A percentile compares a stretch with the other conserved stretches of the same genome.
These are phyloP conservation scores for Drosophila sordidapex DNA, from an alignment of 2,888 invertebrate genomes.

Conservation along the genomic window DNA sequence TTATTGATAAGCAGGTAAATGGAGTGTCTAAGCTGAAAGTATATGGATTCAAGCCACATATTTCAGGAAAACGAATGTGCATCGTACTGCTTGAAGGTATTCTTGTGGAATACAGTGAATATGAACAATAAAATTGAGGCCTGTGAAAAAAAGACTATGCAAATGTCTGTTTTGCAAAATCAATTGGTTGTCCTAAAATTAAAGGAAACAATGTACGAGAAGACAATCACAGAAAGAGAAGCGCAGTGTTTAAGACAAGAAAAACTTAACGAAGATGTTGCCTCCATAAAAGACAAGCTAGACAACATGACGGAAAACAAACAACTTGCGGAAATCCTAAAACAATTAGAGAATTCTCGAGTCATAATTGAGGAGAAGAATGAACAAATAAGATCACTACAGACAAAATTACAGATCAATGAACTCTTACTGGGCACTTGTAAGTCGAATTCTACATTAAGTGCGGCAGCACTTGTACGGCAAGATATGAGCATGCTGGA, in stretches of 20 bases:
- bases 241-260: conserved; percentile 12
- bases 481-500: conserved; percentile 18
- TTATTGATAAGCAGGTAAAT: conserved; percentile 5
- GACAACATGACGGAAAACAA: conserved; percentile 19
- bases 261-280: conserved; percentile 23
- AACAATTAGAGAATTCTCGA: conserved; percentile 31
- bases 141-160: conserved; percentile 30
- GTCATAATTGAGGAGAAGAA: conserved; percentile 29
- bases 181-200: conserved; percentile 34
- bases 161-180: conserved; percentile 40
- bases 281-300: conserved; percentile 17
- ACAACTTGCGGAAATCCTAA: conserved; percentile 7
- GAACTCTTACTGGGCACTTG: conserved; percentile 3
- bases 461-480: conserved; percentile 8
- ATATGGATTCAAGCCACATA: neutral
- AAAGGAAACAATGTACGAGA: conserved; percentile 35
- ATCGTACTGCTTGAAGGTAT: conserved; percentile 32
- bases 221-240: conserved; percentile 15
- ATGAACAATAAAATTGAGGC: conserved; percentile 31
- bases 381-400: conserved; percentile 23
- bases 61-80: conserved; percentile 21
- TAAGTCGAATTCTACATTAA: conserved; percentile 7
- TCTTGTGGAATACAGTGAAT: conserved; percentile 19
- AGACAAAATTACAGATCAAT: conserved; percentile 17
- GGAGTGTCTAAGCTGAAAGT: neutral